These are phyloP conservation scores for Adoxophyes honmai DNA, from an alignment of 1,140 invertebrate species.

Conservation along the genomic window DNA sequence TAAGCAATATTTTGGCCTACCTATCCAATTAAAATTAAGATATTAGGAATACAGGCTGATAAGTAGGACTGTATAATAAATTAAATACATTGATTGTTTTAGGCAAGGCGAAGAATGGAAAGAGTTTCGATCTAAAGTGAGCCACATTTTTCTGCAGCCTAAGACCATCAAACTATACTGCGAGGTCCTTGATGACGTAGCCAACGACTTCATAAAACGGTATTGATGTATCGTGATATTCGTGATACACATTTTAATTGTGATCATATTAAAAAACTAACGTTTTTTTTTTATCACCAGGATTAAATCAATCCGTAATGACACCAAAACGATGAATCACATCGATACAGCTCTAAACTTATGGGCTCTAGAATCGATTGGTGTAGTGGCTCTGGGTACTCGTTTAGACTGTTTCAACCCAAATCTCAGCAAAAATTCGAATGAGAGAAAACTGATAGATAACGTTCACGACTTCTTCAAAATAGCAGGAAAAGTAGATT, in stretches of 20 bases:
- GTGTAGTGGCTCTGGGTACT: slow-evolving; percentile 80
- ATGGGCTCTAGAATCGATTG: slow-evolving; percentile 81
- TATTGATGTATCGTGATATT: neutral
- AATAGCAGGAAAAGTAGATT: slow-evolving; percentile 77
- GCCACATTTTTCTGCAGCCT: slow-evolving; percentile 27
- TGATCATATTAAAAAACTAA: too few relatives aligned
- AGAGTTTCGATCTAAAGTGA: slow-evolving; percentile 26
- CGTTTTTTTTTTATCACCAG: slow-evolving; percentile 29
- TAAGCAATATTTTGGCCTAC: neutral
- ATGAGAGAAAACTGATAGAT: slow-evolving; percentile 76
- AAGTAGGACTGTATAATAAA: neutral
- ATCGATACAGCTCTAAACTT: slow-evolving; percentile 79
- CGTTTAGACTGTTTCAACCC: slow-evolving; percentile 76
- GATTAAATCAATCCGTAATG: slow-evolving; percentile 69
- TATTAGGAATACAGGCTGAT: neutral
- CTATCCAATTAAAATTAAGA: neutral
- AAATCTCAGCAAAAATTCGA: slow-evolving; percentile 60
- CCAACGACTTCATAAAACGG: neutral
- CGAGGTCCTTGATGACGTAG: neutral
- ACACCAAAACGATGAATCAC: slow-evolving; percentile 63
- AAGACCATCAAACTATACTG: slow-evolving; percentile 24
- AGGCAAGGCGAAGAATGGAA: slow-evolving; percentile 88
- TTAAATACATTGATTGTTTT: slow-evolving; percentile 22
- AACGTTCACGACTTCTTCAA: slow-evolving; percentile 78
- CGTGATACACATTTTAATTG: too few relatives aligned